phyloP scores from a whole-genome alignment of 2,888 invertebrate species.

The Adelognathus sp. region DNA sequence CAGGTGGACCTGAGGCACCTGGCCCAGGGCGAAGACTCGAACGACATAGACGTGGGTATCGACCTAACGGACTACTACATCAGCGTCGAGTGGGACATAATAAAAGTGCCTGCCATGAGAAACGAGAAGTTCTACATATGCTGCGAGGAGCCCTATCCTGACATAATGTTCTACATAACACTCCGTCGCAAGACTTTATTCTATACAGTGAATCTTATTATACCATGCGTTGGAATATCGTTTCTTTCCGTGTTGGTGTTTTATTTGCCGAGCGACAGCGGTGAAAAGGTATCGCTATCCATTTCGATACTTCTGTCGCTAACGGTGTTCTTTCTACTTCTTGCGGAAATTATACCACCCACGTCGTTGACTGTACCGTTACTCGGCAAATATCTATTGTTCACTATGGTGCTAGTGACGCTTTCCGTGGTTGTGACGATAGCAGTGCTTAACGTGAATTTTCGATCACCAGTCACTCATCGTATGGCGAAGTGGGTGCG shows the following conservation, averaged over 20 bases:
- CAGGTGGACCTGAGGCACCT: slow-evolving; percentile 96
- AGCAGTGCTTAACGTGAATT: slow-evolving; percentile 96
- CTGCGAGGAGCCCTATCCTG: slow-evolving; percentile 97
- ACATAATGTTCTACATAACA: slow-evolving; percentile 98
- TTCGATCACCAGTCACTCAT: slow-evolving; percentile 95
- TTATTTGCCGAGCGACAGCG: slow-evolving; percentile 98
- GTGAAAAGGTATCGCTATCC: slow-evolving; percentile 98
- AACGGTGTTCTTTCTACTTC: slow-evolving; percentile 95
- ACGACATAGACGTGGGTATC: slow-evolving; percentile 94
- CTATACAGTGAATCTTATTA: slow-evolving; percentile 98
- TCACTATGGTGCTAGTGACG: slow-evolving; percentile 97
- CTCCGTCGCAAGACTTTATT: slow-evolving; percentile 96
- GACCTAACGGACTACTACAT: slow-evolving; percentile 97
- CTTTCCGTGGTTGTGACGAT: slow-evolving; percentile 96
- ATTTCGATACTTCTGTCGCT: slow-evolving; percentile 96
- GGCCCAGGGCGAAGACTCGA: slow-evolving; percentile 92
- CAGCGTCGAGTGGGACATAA: slow-evolving; percentile 99
- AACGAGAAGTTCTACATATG: slow-evolving; percentile 97
- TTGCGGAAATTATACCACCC: slow-evolving; percentile 97
- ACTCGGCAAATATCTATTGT: slow-evolving; percentile 94
- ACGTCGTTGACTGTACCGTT: slow-evolving; percentile 96
- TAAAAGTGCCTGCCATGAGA: slow-evolving; percentile 94
- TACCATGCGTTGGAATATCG: slow-evolving; percentile 98
- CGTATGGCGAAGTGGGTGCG: slow-evolving; percentile 96
- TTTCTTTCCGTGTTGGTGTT: slow-evolving; percentile 98